Conservation (phyloP, 2,797 vertebrate genomes). For the Acridotheres tristis region DNA sequence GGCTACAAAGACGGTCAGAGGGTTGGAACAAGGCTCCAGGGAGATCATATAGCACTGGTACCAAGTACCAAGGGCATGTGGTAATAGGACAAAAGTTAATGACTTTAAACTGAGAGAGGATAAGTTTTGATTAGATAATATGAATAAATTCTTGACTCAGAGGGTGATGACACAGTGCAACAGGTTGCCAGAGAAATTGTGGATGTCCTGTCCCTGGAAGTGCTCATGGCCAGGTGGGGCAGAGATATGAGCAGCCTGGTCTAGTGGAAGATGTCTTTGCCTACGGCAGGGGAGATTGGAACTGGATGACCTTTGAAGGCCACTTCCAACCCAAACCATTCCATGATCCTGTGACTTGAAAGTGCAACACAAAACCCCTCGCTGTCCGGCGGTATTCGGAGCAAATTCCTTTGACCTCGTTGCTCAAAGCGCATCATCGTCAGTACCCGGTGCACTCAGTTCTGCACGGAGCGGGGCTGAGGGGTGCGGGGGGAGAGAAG, state of each 20-base stretch:
- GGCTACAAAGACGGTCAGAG: too few relatives aligned
- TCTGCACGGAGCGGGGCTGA: fast-evolving
- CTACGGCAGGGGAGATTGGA: neutral
- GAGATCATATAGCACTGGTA: neutral
- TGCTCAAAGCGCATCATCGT: fast-evolving
- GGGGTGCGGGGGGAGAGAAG: too few relatives aligned
- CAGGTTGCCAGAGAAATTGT: neutral
- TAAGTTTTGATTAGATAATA: neutral
- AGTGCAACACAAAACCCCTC: neutral
- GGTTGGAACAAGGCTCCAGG: neutral
- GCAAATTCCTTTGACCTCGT: neutral
- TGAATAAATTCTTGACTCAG: neutral
- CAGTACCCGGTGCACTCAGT: fast-evolving
- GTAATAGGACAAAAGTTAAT: neutral
- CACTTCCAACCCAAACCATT: neutral
- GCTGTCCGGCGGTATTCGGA: fast-evolving
- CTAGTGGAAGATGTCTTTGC: neutral
- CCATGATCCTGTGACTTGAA: neutral
- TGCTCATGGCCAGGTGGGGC: neutral
- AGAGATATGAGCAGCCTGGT: neutral
- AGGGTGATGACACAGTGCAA: neutral
- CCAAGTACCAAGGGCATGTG: neutral
- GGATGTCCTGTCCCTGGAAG: neutral
- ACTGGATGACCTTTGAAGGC: neutral
- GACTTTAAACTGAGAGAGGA: neutral